phyloP scores from a whole-genome alignment of 2,888 invertebrate species.

The Latheticus oryzae region DNA sequence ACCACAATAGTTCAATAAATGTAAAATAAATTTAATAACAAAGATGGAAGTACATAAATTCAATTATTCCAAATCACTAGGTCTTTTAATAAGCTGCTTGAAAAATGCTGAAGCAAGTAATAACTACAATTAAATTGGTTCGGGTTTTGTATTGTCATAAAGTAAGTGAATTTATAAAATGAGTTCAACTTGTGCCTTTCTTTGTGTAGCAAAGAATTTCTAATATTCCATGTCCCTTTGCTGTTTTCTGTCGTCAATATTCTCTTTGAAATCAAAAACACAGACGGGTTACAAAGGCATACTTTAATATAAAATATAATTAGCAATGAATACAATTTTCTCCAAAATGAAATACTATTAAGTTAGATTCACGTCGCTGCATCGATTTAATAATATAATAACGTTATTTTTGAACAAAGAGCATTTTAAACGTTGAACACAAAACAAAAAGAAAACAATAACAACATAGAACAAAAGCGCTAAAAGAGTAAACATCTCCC shows the following conservation, averaged over 20 bases:
- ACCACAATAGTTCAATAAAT: conserved; percentile 6
- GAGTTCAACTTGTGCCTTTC: conserved; percentile 30
- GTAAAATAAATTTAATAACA: conserved; percentile 18
- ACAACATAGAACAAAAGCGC: too few relatives aligned
- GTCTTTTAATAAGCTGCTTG: conserved; percentile 20
- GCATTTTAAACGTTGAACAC: too few relatives aligned
- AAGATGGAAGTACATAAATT: conserved; percentile 25
- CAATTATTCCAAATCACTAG: conserved; percentile 24
- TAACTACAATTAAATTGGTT: conserved; percentile 33
- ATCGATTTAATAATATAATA: conserved; percentile 7
- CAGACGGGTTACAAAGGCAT: conserved; percentile 25
- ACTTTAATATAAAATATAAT: conserved; percentile 33
- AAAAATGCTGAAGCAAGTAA: conserved; percentile 25
- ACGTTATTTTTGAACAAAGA: too few relatives aligned
- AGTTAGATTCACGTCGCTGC: conserved; percentile 1
- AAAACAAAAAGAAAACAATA: too few relatives aligned
- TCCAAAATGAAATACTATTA: conserved; percentile 18
- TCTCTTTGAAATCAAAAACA: conserved; percentile 39
- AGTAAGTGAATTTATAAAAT: conserved; percentile 25
- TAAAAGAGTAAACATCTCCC: too few relatives aligned
- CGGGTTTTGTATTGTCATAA: conserved; percentile 28
- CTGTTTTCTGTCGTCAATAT: conserved; percentile 33
- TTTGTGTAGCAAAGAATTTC: conserved; percentile 31
- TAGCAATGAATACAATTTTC: conserved; percentile 24
- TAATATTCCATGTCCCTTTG: conserved; percentile 39